A percentile compares a stretch with the other conserved stretches of the same genome.
These are phyloP conservation scores for Eudemis profundana DNA, from an alignment of 2,888 invertebrate species.

Conservation along the genomic window DNA sequence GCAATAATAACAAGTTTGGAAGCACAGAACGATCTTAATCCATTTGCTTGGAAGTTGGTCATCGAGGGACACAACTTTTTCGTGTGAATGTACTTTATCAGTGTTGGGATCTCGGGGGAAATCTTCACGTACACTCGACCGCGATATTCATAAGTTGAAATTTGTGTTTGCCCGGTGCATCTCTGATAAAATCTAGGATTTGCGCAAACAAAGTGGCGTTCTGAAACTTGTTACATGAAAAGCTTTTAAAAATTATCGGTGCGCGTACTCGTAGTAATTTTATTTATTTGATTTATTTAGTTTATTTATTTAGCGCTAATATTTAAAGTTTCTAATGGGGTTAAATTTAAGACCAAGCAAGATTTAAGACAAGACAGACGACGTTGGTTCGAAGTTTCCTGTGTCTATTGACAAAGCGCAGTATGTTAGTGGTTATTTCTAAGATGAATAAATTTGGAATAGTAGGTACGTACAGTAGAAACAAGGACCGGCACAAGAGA, in stretches of 20 bases:
- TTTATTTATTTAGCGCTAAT: no score
- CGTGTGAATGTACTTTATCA: conserved; percentile 45
- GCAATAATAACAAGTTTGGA: conserved; percentile 38
- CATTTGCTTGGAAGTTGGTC: conserved; percentile 43
- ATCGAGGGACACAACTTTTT: conserved; percentile 42
- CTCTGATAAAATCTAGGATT: conserved; percentile 23
- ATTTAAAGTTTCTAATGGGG: no score
- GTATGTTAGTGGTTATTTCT: no score
- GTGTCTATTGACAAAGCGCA: no score
- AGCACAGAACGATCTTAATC: conserved; percentile 43
- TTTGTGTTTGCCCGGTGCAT: conserved; percentile 25
- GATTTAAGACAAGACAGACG: no score
- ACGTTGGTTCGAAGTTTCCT: no score
- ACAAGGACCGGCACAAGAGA: no score
- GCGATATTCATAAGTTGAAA: conserved; percentile 42
- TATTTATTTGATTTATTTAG: no score
- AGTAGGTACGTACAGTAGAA: no score
- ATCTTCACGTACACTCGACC: conserved; percentile 42
- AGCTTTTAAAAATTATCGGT: conserved; percentile 6
- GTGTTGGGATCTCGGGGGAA: conserved; percentile 41
- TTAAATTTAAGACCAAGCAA: no score
- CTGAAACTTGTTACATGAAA: conserved; percentile 16
- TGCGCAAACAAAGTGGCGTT: background rate
- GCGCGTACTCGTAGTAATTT: no score
- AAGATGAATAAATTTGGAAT: no score